Base-by-base conservation (phyloP, 2,113 vertebrate genomes). In the Mus pahari region DNA sequence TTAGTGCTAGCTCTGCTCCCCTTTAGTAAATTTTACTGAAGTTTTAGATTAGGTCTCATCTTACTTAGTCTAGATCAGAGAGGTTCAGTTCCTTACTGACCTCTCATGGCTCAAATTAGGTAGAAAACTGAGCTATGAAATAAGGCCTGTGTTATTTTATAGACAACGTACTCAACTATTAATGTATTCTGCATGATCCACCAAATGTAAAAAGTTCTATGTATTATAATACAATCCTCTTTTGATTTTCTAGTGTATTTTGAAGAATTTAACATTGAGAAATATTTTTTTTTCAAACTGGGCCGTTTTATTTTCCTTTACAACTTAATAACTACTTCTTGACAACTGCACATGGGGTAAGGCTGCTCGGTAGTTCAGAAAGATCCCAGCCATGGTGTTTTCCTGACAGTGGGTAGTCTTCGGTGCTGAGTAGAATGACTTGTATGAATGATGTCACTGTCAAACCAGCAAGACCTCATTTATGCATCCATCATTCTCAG, bases 1-100 rank as follows among this genome's bases (percentile, higher is more conserved):
- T 20, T 66, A 33, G 7, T 75, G 50, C 50, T 93, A 33, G 58
- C 31, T 96, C 45, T 91, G 64, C 5, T 64, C 28, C 45, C 55
- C 9, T 84, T 26, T 84, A 79, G 50, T 94, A 92, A 70, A 22
- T 84, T 33, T 26, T 12, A 84, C 0, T 96, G 66, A 79, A 48
- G 45, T 95, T 91, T 94, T 82, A 86, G 26, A 94, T n/a, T 24
- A 95, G 17, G 82, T 92, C 4, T 89, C 53, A 87, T 91, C 77
- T 90, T 93, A 26, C 39, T 36, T 91, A 66, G 50, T 95, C 58
- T 86, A 70, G 20, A 86, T 91, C 24, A 81, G 62, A 94, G 26
- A 89, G 83, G 50, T 92, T 86, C 94, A 71, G 66, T 79, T 79
- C 86, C 5, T 75, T 86, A 89, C 12, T 68, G 86, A 53, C 39